Evolutionary conservation across 2,888 invertebrate species (phyloP).

Genomic region (Flexamia atlantica): DNA sequence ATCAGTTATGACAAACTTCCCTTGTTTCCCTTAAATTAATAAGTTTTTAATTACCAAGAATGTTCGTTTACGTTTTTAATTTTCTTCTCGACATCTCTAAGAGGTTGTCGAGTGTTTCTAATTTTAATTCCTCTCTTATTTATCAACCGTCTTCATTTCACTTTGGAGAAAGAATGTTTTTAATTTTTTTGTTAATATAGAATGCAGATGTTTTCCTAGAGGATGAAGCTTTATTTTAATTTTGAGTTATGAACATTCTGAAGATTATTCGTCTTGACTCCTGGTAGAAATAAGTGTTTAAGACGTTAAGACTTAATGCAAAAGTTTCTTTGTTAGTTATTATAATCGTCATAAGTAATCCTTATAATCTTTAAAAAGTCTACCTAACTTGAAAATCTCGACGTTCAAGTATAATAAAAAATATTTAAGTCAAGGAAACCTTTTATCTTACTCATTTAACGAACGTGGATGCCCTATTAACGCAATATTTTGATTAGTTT

Average conservation of each 20-base stretch:
- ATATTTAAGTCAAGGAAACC: too few relatives aligned
- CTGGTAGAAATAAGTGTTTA: too few relatives aligned
- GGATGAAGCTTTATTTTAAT: neutral
- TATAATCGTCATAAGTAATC: too few relatives aligned
- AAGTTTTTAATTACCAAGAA: constrained; percentile 59
- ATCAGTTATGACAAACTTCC: constrained; percentile 61
- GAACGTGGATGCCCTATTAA: too few relatives aligned
- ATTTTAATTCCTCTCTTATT: constrained; percentile 56
- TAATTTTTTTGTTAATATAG: constrained; percentile 49
- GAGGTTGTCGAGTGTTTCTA: constrained; percentile 50
- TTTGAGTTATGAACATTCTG: neutral
- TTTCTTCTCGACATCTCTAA: constrained; percentile 38
- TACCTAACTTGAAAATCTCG: too few relatives aligned
- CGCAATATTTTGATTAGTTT: too few relatives aligned
- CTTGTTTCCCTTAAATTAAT: constrained; percentile 59
- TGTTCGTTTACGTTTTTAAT: constrained; percentile 60
- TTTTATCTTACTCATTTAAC: too few relatives aligned
- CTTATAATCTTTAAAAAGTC: too few relatives aligned
- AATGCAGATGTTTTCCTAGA: constrained; percentile 16
- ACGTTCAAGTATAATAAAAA: too few relatives aligned
- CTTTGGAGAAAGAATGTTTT: constrained; percentile 34
- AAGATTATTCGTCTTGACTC: neutral
- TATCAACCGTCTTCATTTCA: constrained; percentile 50
- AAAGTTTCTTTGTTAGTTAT: too few relatives aligned
- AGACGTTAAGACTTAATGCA: too few relatives aligned